Evolutionary conservation across 1,140 invertebrate genomes (phyloP).

Genomic region (Drosophila parvula): DNA sequence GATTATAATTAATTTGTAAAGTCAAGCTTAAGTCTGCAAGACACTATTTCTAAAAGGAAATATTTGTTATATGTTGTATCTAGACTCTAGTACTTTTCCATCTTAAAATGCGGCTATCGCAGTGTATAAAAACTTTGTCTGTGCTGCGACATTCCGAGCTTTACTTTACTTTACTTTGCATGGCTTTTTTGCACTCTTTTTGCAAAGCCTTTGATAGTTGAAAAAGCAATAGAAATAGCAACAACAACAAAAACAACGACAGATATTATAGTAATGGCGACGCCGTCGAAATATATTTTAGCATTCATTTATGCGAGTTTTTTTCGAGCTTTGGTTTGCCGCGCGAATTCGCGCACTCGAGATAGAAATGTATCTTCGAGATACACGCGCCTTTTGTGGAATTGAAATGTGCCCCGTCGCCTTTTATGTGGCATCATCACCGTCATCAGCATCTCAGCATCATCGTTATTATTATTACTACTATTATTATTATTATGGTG

Average conservation of each 20-base stretch:
- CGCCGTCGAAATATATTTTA: conserved; percentile 71
- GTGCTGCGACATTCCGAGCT: conserved; percentile 32
- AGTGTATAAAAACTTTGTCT: conserved; percentile 51
- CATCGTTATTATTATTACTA: conserved; percentile 47
- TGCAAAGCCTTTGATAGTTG: conserved; percentile 73
- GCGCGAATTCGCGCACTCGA: conserved; percentile 66
- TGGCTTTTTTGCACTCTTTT: conserved; percentile 25
- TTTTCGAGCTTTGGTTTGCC: conserved; percentile 55
- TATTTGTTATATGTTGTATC: too few relatives aligned
- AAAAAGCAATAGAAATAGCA: conserved; percentile 48
- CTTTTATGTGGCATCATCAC: conserved; percentile 73
- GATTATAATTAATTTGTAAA: too few relatives aligned
- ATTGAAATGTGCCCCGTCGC: conserved; percentile 71
- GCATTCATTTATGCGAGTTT: conserved; percentile 76
- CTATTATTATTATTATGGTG: conserved; percentile 46
- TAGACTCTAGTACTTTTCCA: neutral
- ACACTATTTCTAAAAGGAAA: too few relatives aligned
- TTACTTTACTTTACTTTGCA: conserved; percentile 29
- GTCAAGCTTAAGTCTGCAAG: too few relatives aligned
- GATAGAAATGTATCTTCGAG: conserved; percentile 75
- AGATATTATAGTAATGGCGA: conserved; percentile 62
- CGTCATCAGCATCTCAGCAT: conserved; percentile 31
- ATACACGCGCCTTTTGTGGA: conserved; percentile 74
- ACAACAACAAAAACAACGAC: conserved; percentile 39
- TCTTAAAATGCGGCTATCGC: neutral